Conservation (phyloP, 1,140 invertebrate species). For the Piezodorus guildinii region DNA sequence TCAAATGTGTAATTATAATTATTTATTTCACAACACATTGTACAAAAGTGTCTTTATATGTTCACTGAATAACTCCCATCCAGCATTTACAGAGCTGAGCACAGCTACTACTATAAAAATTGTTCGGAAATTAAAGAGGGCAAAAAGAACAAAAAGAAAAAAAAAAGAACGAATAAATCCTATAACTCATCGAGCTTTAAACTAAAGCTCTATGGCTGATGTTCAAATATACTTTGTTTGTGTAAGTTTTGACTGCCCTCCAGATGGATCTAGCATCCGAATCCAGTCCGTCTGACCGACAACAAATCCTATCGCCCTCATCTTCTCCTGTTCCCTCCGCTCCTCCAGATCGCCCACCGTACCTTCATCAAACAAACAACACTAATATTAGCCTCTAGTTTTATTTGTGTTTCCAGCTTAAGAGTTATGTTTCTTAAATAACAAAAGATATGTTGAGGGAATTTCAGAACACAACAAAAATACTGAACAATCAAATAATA, state of each 20-base stretch:
- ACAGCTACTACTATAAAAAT: too few relatives aligned
- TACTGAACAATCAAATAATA: too few relatives aligned
- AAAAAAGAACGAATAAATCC: not conserved
- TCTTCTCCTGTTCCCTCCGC: conserved; percentile 73
- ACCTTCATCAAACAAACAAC: conserved; percentile 42
- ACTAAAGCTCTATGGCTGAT: not conserved
- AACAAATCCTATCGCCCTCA: conserved; percentile 86
- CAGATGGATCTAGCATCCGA: conserved; percentile 84
- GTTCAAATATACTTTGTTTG: conserved; percentile 85
- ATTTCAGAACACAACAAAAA: too few relatives aligned
- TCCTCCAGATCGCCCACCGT: conserved; percentile 94
- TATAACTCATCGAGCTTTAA: not conserved
- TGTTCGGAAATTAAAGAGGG: too few relatives aligned
- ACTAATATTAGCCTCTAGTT: conserved; percentile 24
- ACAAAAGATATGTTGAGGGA: too few relatives aligned
- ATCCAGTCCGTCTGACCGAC: conserved; percentile 91
- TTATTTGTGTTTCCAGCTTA: too few relatives aligned
- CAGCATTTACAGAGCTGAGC: too few relatives aligned
- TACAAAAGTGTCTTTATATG: too few relatives aligned
- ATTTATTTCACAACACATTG: too few relatives aligned
- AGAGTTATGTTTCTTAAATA: too few relatives aligned
- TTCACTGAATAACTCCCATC: too few relatives aligned
- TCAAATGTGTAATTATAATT: too few relatives aligned
- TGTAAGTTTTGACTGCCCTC: conserved; percentile 74
- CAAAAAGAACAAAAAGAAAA: not conserved